Conservation (phyloP, 2,888 invertebrate species). For the Lasioglossum morio region DNA sequence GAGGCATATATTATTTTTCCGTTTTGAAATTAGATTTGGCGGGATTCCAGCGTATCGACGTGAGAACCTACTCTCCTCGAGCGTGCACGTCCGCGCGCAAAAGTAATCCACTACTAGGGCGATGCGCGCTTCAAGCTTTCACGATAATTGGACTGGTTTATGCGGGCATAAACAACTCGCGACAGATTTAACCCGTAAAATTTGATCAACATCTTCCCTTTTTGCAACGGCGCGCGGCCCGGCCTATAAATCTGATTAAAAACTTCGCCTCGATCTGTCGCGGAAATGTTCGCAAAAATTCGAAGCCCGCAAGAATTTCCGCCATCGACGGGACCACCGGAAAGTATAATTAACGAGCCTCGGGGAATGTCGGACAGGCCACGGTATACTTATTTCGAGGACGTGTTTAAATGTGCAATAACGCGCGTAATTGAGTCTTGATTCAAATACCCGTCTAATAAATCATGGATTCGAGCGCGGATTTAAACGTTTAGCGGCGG, state of each 20-base stretch:
- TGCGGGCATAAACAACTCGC: constrained; percentile 53
- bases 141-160: constrained; percentile 65
- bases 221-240: not conserved
- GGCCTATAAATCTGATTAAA: constrained; percentile 53
- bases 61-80: constrained; percentile 35
- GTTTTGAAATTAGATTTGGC: constrained; percentile 63
- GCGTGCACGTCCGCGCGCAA: constrained; percentile 44
- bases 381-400: not conserved
- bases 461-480: not conserved
- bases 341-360: not conserved
- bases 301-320: not conserved
- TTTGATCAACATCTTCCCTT: constrained; percentile 56
- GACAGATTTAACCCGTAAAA: constrained; percentile 59
- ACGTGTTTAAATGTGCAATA: not conserved
- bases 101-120: constrained; percentile 48
- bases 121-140: constrained; percentile 53
- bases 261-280: constrained; percentile 1
- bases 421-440: not conserved
- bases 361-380: not conserved
- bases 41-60: constrained; percentile 60
- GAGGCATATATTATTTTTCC: constrained; percentile 48
- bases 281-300: not conserved
- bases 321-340: not conserved
- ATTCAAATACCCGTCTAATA: constrained; percentile 2
- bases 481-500: constrained; percentile 10